phyloP scores from a whole-genome alignment of 2,113 vertebrate species.

The Meles meles region DNA sequence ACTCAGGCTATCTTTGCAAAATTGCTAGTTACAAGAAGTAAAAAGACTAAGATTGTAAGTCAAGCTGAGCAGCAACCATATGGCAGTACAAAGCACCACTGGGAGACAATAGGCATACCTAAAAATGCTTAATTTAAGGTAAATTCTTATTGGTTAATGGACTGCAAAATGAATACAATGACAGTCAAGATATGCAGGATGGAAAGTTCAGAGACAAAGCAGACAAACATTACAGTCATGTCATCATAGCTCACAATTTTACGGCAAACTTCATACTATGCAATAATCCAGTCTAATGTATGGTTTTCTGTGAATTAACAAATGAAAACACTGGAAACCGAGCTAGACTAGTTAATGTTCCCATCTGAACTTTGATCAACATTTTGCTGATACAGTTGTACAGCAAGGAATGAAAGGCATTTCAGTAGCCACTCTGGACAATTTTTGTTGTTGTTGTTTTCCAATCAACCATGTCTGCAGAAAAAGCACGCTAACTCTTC shows the following conservation, averaged over 20 bases:
- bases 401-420: constrained; percentile 2
- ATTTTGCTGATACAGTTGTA: constrained; percentile 41
- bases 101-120: constrained; percentile 27
- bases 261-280: background rate
- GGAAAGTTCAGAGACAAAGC: background rate
- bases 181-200: background rate
- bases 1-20: constrained; percentile 17
- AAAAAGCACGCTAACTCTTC: constrained; percentile 12
- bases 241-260: background rate
- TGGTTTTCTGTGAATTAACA: background rate
- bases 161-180: constrained; percentile 23
- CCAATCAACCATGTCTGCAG: constrained; percentile 56
- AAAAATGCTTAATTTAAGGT: constrained; percentile 55
- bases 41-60: background rate
- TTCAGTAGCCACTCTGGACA: constrained; percentile 37
- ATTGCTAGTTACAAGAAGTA: background rate
- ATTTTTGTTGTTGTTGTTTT: constrained; percentile 49
- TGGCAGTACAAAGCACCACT: constrained; percentile 9
- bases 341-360: constrained; percentile 10
- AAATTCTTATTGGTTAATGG: constrained; percentile 1
- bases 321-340: constrained; percentile 41
- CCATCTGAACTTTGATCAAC: constrained; percentile 35
- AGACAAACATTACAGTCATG: background rate
- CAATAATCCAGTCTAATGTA: constrained; percentile 14
- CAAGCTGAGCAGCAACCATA: constrained; percentile 28